These are phyloP conservation scores for Hippocampus mohnikei DNA, from an alignment of 2,113 vertebrate species.

Conservation along the genomic window DNA sequence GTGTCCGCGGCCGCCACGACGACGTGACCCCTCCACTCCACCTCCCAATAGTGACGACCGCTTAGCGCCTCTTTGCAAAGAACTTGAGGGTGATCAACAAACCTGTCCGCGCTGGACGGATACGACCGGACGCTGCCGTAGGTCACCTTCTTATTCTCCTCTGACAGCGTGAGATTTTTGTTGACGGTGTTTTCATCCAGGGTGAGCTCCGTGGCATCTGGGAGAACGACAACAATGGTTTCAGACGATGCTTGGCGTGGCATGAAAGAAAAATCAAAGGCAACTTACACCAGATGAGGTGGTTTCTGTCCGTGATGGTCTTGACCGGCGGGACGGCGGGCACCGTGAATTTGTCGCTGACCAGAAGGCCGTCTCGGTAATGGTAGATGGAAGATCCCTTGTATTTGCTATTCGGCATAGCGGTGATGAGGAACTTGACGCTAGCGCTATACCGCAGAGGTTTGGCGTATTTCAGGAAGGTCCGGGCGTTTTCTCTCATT, in stretches of 20 bases:
- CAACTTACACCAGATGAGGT: not conserved
- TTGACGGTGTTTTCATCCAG: conserved; percentile 27
- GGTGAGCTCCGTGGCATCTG: conserved; percentile 44
- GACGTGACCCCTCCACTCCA: conserved; percentile 21
- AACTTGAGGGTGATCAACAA: conserved; percentile 26
- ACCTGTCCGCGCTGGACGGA: not conserved
- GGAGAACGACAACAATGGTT: not conserved
- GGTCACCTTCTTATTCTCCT: conserved; percentile 40
- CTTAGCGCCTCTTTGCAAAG: conserved; percentile 36
- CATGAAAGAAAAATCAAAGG: not conserved
- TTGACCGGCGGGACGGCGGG: not conserved
- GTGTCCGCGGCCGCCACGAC: not conserved
- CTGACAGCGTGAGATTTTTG: conserved; percentile 40
- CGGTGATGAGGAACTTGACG: not conserved
- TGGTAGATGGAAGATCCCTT: conserved; percentile 5
- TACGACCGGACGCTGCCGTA: conserved; percentile 14
- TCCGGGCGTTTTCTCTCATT: not conserved
- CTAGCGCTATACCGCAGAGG: not conserved
- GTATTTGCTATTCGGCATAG: not conserved
- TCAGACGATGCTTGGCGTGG: not conserved
- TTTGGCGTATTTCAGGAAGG: not conserved
- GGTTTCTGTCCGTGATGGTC: not conserved
- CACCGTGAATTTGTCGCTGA: not conserved
- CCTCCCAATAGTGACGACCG: conserved; percentile 50
- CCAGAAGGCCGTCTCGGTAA: not conserved